Conservation (phyloP, 2,888 invertebrate species). For the Ligdia adustata region DNA sequence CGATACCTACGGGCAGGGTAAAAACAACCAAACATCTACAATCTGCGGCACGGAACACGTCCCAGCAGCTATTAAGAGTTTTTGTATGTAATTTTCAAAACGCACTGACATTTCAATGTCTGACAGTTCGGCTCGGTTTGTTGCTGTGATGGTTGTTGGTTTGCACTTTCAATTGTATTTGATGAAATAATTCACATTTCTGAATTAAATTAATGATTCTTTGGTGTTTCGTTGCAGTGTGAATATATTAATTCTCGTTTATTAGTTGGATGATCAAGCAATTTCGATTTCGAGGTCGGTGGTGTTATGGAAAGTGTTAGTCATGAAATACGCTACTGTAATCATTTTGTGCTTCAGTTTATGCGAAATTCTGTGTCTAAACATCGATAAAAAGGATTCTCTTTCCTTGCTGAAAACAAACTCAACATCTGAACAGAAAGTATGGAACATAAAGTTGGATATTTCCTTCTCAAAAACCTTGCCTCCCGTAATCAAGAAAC, state of each 20-base stretch:
- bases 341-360: conserved; percentile 66
- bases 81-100: no score
- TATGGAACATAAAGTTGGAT: conserved; percentile 75
- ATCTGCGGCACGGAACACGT: no score
- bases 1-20: no score
- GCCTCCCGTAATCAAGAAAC: conserved; percentile 56
- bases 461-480: conserved; percentile 73
- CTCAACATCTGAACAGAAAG: conserved; percentile 64
- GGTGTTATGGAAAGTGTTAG: conserved; percentile 72
- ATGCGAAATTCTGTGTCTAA: conserved; percentile 56
- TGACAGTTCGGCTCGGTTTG: neutral
- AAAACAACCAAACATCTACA: no score
- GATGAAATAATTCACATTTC: conserved; percentile 12
- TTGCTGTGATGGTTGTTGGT: neutral
- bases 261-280: conserved; percentile 1
- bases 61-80: no score
- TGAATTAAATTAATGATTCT: conserved; percentile 11
- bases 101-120: neutral
- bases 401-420: conserved; percentile 58
- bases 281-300: conserved; percentile 11
- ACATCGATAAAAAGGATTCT: conserved; percentile 56
- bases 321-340: conserved; percentile 73
- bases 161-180: conserved; percentile 1
- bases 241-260: neutral
- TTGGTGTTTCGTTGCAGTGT: neutral